Base-by-base conservation (phyloP, 2,797 vertebrate genomes). In the Diplodus sargus region DNA sequence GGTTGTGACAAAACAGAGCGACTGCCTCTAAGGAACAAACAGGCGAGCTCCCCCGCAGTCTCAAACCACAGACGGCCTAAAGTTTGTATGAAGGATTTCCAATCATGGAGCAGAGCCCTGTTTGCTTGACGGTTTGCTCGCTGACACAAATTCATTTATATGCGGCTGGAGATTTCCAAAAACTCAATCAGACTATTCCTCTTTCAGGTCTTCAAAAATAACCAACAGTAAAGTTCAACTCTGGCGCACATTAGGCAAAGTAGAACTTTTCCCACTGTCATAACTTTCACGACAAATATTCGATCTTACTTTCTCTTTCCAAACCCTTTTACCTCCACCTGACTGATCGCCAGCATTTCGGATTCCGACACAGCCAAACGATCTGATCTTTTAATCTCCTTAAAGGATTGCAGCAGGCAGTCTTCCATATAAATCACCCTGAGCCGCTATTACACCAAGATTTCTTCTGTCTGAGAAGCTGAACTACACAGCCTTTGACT, bases 381-480 rank as follows among this genome's bases (percentile, higher is more conserved):
- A 87, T 84, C 59, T 79, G 78, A 89, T 85, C 85, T 84, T 84
- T 85, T 91, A 89, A 90, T 89, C 79, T 77, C 57, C 77, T 90
- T 85, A 85, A 81, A 86, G 66, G 74, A 80, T 77, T 67, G 51
- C 43, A 72, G 70, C 52, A 68, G 56, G 25, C 70, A 20, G 51
- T 71, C 70, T 63, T 79, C 80, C 70, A 52, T 67, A 72, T 78
- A 81, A 91, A 89, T 70, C 72, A 63, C 81, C 74, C 76, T 70
- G 71, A 88, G 87, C 78, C 61, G 68, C 74, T 82, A 70, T 82
- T 34, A 80, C 58, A 75, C 66, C 62, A 42, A 28, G 81, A 87
- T 77, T 68, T 58, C 60, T 70, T 43, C 51, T 39, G 9, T 69
- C 57, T 64, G 54, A 66, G 59, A 67, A n/a, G 30, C 15, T 18